Base-by-base conservation (phyloP, 2,888 invertebrate genomes). In the Cinara cedri region DNA sequence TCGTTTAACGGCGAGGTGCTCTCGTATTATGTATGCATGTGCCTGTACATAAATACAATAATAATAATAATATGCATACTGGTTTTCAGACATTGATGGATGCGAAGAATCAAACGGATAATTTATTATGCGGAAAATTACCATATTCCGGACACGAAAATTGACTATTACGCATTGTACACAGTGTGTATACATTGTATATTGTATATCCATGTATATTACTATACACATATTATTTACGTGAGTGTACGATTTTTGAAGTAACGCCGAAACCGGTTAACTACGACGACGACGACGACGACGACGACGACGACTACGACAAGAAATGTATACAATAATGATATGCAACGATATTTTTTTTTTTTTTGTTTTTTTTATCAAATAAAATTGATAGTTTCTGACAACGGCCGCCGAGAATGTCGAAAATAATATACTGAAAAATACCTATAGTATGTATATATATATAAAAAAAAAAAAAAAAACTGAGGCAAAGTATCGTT, bases 101-200 rank as follows among this genome's bases (percentile, higher is more conserved):
- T 68, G 26, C n/a, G 21, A 24, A 24, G 49, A 51, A 24, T 49
- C 26, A 51, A n/a, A 26, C 34, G 34, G 34, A 6, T 11, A 24
- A 24, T 49, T 26, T 26, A 68, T 6, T 51, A 16, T 24, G 66
- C 26, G 21, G 66, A 49, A 26, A 68, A 68, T 68, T 68, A 68
- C 49, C 66, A 68, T 68, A 68, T n/a, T 51, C 66, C 49, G 49
- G 66, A n/a, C 66, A 66, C 16, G 16, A 51, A 68, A 68, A 26
- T 24, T 51, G 16, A 68, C 49, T n/a, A 49, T 68, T 68, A 49
- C 26, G 49, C 66, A 68, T 68, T 68, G 66, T 68, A n/a, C n/a
- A n/a, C n/a, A n/a, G n/a, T n/a, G n/a, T n/a, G n/a, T n/a, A n/a
- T n/a, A n/a, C n/a, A n/a, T n/a, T n/a, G n/a, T n/a, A n/a, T n/a